These are phyloP conservation scores for Capitella teleta DNA, from an alignment of 1,140 invertebrate genomes.

Conservation along the genomic window DNA sequence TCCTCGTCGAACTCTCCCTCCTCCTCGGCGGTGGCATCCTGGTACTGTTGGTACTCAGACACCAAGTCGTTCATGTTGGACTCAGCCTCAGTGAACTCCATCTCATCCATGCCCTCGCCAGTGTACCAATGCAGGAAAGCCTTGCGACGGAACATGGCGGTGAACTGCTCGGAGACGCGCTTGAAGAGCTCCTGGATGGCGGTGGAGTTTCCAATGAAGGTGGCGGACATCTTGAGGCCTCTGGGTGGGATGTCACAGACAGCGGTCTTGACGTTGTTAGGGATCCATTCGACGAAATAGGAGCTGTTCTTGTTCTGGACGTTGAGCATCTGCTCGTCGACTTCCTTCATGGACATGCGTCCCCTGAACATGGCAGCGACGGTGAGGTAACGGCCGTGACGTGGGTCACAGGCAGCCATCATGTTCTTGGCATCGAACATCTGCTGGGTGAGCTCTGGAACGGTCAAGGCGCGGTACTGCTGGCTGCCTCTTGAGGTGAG, in stretches of 20 bases:
- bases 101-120: slow-evolving; percentile 50
- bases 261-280: slow-evolving; percentile 45
- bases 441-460: slow-evolving; percentile 40
- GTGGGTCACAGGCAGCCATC: slow-evolving; percentile 81
- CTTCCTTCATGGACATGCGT: slow-evolving; percentile 93
- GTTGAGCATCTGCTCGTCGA: slow-evolving; percentile 62
- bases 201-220: slow-evolving; percentile 55
- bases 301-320: slow-evolving; percentile 60
- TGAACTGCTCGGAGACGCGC: slow-evolving; percentile 69
- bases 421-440: slow-evolving; percentile 57
- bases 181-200: slow-evolving; percentile 68
- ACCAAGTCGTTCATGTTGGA: slow-evolving; percentile 74
- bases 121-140: slow-evolving; percentile 86
- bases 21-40: slow-evolving; percentile 68
- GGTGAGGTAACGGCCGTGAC: slow-evolving; percentile 55
- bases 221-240: slow-evolving; percentile 57
- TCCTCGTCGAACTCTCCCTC: too few relatives aligned
- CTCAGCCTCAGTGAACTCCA: slow-evolving; percentile 61
- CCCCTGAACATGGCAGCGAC: slow-evolving; percentile 86
- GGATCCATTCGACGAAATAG: slow-evolving; percentile 37
- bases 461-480: slow-evolving; percentile 44
- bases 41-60: slow-evolving; percentile 87
- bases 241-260: slow-evolving; percentile 53
- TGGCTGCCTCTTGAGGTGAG: slow-evolving; percentile 48
- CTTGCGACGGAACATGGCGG: slow-evolving; percentile 83